Conservation (phyloP, 2,888 invertebrate species). For the Empis livida region DNA sequence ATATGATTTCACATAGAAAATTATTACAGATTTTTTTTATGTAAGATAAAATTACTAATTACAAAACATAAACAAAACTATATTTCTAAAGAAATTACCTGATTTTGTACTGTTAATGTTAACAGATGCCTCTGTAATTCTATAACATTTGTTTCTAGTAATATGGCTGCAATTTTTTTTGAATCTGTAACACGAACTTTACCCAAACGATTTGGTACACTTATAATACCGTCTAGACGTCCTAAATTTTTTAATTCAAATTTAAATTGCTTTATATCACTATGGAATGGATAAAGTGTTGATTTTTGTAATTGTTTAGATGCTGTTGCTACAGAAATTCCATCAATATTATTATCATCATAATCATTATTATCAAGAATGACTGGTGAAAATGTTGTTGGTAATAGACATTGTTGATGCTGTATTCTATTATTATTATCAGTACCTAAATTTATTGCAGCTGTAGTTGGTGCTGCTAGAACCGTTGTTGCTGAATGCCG, state of each 20-base stretch:
- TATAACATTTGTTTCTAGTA: constrained; percentile 66
- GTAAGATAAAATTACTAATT: too few relatives aligned
- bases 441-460: neutral
- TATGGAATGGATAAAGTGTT: constrained; percentile 21
- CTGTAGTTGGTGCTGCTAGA: constrained; percentile 17
- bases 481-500: constrained; percentile 30
- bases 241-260: constrained; percentile 37
- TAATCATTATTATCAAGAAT: neutral
- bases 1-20: too few relatives aligned
- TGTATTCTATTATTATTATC: neutral
- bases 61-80: too few relatives aligned
- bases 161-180: constrained; percentile 68
- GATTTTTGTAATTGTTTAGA: constrained; percentile 2
- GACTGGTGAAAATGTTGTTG: constrained; percentile 4
- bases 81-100: constrained; percentile 51
- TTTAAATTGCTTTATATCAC: constrained; percentile 26
- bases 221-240: constrained; percentile 54
- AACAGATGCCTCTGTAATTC: constrained; percentile 75
- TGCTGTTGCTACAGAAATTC: neutral
- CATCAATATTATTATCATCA: neutral
- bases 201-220: constrained; percentile 47
- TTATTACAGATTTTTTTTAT: too few relatives aligned
- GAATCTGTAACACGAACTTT: constrained; percentile 55
- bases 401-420: neutral
- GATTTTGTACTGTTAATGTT: constrained; percentile 69